Base-by-base conservation (phyloP, 2,888 invertebrate species). In the Torymus texanus region DNA sequence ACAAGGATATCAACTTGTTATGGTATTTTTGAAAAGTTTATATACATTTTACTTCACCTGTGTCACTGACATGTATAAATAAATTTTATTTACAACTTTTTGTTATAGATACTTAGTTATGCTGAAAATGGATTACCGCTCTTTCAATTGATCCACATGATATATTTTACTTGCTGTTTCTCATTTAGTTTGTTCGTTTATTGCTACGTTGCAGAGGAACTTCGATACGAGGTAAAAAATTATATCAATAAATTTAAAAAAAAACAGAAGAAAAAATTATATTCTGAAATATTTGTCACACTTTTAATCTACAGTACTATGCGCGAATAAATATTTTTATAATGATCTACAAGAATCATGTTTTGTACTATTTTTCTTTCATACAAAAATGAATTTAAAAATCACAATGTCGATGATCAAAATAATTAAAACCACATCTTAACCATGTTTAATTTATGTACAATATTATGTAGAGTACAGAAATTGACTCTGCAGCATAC, bases 401-500 rank as follows among this genome's bases (percentile, higher is more conserved):
- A n/a, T n/a, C n/a, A n/a, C n/a, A n/a, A n/a, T n/a, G n/a, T n/a
- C n/a, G n/a, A n/a, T n/a, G n/a, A n/a, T n/a, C n/a, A n/a, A n/a
- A n/a, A n/a, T n/a, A n/a, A n/a, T n/a, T n/a, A n/a, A n/a, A n/a
- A n/a, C n/a, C n/a, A n/a, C n/a, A n/a, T n/a, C n/a, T n/a, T n/a
- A n/a, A n/a, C n/a, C n/a, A n/a, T n/a, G n/a, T n/a, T n/a, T 61
- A 50, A 29, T 58, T n/a, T 51, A 14, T 12, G 29, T 51, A n/a
- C 51, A 50, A 56, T 51, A 24, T 16, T 12, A 13, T 51, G 56
- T 21, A 88, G 88, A 85, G 85, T 55, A 82, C 76, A 5, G 74
- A 78, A 53, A 76, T 87, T n/a, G 75, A 82, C 18, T 41, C 80
- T 14, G 82, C 85, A 10, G 83, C 83, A 5, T 87, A 87, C 55